phyloP scores from a whole-genome alignment of 2,888 invertebrate species.

The Synergus japonicus region DNA sequence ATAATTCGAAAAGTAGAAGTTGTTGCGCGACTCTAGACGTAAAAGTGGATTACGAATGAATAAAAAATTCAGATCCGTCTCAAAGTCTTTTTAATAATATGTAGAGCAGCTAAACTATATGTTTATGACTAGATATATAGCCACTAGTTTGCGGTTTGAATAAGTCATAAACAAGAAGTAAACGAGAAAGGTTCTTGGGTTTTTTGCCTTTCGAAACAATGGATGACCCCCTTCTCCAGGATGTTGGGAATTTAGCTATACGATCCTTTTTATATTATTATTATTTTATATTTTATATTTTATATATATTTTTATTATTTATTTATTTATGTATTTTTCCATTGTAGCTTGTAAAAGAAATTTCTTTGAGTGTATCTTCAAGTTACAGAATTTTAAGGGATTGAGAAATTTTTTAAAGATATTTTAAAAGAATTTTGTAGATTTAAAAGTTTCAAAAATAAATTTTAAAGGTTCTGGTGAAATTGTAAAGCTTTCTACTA shows the following conservation, averaged over 20 bases:
- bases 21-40: not conserved
- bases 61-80: not conserved
- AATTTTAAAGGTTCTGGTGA: too few species aligned
- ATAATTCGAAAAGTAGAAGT: slow-evolving; percentile 17
- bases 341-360: too few species aligned
- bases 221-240: not conserved
- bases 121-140: slow-evolving; percentile 16
- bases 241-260: not conserved
- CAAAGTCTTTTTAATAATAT: not conserved
- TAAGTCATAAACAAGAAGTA: slow-evolving; percentile 15
- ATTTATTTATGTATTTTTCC: too few species aligned
- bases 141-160: slow-evolving; percentile 8
- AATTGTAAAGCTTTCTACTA: too few species aligned
- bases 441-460: too few species aligned
- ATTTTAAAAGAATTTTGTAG: too few species aligned
- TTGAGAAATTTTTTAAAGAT: too few species aligned
- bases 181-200: not conserved
- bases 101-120: slow-evolving; percentile 4
- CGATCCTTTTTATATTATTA: not conserved
- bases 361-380: too few species aligned
- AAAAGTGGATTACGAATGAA: not conserved
- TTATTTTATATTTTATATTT: too few species aligned
- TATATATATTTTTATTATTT: too few species aligned
- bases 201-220: slow-evolving; percentile 1
- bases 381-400: too few species aligned